Base-by-base conservation (phyloP, 2,888 invertebrate species). In the Polyploca ridens region DNA sequence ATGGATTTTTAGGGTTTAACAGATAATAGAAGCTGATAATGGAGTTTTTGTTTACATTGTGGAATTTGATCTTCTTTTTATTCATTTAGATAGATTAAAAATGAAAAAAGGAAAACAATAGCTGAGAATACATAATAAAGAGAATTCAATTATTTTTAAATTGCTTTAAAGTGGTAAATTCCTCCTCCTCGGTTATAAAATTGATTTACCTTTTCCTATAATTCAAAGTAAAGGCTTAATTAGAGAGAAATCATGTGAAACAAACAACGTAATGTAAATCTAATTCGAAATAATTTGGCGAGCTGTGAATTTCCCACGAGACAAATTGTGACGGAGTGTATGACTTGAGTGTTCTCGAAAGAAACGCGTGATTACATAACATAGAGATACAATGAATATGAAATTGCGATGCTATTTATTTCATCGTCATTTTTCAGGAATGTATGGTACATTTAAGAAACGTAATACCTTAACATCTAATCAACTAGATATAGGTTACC, bases 231-330 rank as follows among this genome's bases (percentile, higher is more conserved):
- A 63, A 62, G 64, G 59, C 8, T 60, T n/a, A 19, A 63, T 65
- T 65, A 27, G 33, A 6, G 61, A 41, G 61, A 68, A 62, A 67
- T 71, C 72, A 64, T 59, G 64, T 71, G 70, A 75, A 71, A 71
- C 19, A 77, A 76, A 76, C 71, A 70, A 66, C 65, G 69, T 70
- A 72, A 78, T 77, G 75, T 76, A 76, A 81, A 81, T 82, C 78
- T 82, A 81, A 88, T 85, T 78, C 75, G 63, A 72, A 73, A 77
- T 76, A 81, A 82, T 81, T 75, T 77, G 75, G 74, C 75, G 74
- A 77, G 75, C 75, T 72, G 73, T 70, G 80, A 79, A 89, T 88
- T 87, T 89, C 88, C 87, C 88, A 62, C 16, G 83, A 81, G 89
- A 79, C 79, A 81, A 84, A 88, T 89, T 88, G 88, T 80, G 79